Evolutionary conservation across 2,113 vertebrate species (phyloP).

Genomic region (Benitochromis conjunctus): DNA sequence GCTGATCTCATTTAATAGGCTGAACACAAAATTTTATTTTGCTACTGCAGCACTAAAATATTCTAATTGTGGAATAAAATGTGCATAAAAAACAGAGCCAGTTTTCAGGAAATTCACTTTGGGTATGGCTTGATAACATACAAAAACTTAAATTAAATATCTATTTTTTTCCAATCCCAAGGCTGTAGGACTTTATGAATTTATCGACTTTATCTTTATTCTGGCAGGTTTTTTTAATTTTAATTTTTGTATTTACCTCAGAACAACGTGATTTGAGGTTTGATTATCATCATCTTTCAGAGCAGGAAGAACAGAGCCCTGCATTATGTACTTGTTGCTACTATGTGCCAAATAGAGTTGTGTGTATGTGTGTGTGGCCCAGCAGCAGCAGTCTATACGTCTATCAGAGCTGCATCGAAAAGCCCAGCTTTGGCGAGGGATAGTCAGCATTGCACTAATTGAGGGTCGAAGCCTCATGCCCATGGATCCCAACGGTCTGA

Average conservation of each 20-base stretch:
- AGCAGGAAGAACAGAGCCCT: neutral
- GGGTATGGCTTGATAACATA: neutral
- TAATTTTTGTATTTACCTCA: neutral
- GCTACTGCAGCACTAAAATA: neutral
- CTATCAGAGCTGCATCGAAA: slow-evolving; percentile 86
- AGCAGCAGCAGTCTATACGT: slow-evolving; percentile 84
- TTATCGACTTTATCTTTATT: neutral
- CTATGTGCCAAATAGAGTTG: neutral
- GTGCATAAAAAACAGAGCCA: neutral
- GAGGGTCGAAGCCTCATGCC: slow-evolving; percentile 85
- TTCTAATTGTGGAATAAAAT: neutral
- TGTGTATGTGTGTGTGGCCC: slow-evolving; percentile 40
- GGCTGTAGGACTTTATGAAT: neutral
- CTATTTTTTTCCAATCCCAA: neutral
- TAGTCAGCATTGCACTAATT: slow-evolving; percentile 87
- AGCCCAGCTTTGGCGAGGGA: slow-evolving; percentile 87
- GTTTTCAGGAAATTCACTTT: neutral
- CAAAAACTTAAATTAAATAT: neutral
- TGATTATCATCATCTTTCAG: neutral
- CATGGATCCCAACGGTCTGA: slow-evolving; percentile 89
- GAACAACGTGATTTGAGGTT: neutral
- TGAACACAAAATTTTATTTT: neutral
- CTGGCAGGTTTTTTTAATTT: neutral
- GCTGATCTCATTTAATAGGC: neutral
- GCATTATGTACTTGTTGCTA: neutral